phyloP scores from a whole-genome alignment of 2,888 invertebrate genomes.

The Hydriomena furcata region DNA sequence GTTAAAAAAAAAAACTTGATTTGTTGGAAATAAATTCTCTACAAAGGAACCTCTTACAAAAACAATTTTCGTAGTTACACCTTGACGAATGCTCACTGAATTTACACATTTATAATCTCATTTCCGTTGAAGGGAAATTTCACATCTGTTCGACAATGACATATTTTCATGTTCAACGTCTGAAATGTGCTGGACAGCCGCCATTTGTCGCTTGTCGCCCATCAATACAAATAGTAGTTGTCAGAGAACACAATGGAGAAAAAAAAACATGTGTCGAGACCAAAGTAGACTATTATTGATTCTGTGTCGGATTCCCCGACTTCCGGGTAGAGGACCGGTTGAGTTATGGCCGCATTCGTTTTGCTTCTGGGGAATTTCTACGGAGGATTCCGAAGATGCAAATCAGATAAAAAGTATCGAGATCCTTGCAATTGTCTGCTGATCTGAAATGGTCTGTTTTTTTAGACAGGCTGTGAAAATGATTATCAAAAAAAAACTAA shows the following conservation, averaged over 20 bases:
- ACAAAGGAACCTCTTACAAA: too few species aligned
- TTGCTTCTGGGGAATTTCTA: slow-evolving; percentile 30
- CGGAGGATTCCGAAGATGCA: slow-evolving; percentile 25
- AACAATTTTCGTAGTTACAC: too few species aligned
- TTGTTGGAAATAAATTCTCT: too few species aligned
- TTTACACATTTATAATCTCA: too few species aligned
- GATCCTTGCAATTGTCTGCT: too few species aligned
- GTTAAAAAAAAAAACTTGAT: too few species aligned
- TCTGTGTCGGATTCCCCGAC: slow-evolving; percentile 42
- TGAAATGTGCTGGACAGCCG: slow-evolving; percentile 41
- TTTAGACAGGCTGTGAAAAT: background rate
- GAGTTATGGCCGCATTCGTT: slow-evolving; percentile 29
- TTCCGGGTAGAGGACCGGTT: slow-evolving; percentile 44
- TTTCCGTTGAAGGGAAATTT: slow-evolving; percentile 1
- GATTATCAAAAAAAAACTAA: too few species aligned
- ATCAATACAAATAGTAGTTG: slow-evolving; percentile 51
- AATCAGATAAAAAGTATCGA: slow-evolving; percentile 15
- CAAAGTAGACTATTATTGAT: slow-evolving; percentile 15
- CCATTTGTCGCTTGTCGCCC: slow-evolving; percentile 49
- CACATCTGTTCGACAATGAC: slow-evolving; percentile 15
- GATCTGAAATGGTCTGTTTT: background rate
- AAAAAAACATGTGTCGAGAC: slow-evolving; percentile 42
- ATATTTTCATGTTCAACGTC: slow-evolving; percentile 23
- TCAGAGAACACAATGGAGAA: slow-evolving; percentile 47
- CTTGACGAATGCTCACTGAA: too few species aligned